phyloP scores from a whole-genome alignment of 1,140 invertebrate genomes.

The Aphelenchoides fujianensis region DNA sequence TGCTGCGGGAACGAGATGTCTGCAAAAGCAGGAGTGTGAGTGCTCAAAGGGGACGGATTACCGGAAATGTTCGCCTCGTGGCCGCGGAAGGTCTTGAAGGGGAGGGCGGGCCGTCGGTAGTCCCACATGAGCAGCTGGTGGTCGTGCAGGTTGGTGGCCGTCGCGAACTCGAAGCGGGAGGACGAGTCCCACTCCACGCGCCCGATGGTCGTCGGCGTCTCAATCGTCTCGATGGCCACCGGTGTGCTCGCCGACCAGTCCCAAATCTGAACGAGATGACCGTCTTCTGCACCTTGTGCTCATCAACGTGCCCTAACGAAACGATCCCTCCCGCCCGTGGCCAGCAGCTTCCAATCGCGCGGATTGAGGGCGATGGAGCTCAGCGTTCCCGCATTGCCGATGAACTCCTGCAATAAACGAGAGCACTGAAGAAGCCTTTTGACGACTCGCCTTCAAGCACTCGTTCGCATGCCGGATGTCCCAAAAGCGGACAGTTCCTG shows the following conservation, averaged over 20 bases:
- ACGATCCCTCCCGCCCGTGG: slow-evolving; percentile 39
- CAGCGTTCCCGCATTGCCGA: slow-evolving; percentile 12
- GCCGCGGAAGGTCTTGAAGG: slow-evolving; percentile 34
- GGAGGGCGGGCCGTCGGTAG: slow-evolving; percentile 38
- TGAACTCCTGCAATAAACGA: background rate
- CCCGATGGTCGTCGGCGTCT: slow-evolving; percentile 36
- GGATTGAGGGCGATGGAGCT: slow-evolving; percentile 40
- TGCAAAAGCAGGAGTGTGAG: slow-evolving; percentile 8
- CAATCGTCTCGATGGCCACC: slow-evolving; percentile 34
- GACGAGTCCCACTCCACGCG: slow-evolving; percentile 44
- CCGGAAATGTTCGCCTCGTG: slow-evolving; percentile 15
- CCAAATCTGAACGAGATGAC: slow-evolving; percentile 45
- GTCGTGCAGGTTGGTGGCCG: slow-evolving; percentile 21
- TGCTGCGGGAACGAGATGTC: slow-evolving; percentile 14
- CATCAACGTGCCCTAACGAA: slow-evolving; percentile 39
- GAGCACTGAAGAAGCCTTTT: background rate
- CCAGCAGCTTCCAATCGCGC: slow-evolving; percentile 31
- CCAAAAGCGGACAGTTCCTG: slow-evolving; percentile 42
- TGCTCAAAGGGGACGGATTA: background rate
- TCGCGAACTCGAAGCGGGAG: slow-evolving; percentile 16
- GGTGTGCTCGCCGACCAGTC: slow-evolving; percentile 41
- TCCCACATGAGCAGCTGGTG: slow-evolving; percentile 44
- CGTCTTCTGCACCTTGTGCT: no score
- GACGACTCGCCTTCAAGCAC: slow-evolving; percentile 33
- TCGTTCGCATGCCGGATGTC: slow-evolving; percentile 32